Conservation (phyloP, 2,888 invertebrate species). For the Tryphoninae sp. region DNA sequence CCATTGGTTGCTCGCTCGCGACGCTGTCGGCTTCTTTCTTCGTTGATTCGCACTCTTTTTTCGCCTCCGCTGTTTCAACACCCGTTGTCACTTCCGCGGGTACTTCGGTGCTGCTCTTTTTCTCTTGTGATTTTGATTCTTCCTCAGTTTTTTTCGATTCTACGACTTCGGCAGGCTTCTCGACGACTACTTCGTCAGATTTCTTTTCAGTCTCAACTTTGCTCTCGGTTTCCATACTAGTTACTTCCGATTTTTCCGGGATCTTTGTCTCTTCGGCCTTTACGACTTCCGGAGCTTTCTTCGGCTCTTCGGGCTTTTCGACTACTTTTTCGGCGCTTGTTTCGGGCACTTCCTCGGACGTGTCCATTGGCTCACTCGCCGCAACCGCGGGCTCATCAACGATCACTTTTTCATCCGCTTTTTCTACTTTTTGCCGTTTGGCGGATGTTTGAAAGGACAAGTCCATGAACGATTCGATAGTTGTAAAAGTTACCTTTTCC, state of each 20-base stretch:
- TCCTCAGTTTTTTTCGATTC: constrained; percentile 59
- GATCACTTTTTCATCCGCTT: constrained; percentile 58
- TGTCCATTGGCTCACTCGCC: constrained; percentile 75
- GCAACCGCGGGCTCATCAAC: constrained; percentile 35
- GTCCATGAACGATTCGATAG: constrained; percentile 86
- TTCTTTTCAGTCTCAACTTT: constrained; percentile 62
- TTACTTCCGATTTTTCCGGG: constrained; percentile 39
- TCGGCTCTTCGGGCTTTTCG: constrained; percentile 55
- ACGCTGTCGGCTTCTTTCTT: constrained; percentile 49
- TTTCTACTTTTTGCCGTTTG: constrained; percentile 78
- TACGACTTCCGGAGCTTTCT: constrained; percentile 37
- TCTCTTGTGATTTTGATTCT: constrained; percentile 74
- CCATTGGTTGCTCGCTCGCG: constrained; percentile 58
- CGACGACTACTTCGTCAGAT: constrained; percentile 27
- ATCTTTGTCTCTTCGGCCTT: constrained; percentile 54
- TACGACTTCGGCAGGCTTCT: constrained; percentile 47
- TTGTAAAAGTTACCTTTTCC: constrained; percentile 83
- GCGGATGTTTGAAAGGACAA: constrained; percentile 79
- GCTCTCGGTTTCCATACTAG: constrained; percentile 58
- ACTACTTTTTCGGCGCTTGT: constrained; percentile 30
- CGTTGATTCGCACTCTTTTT: constrained; percentile 48
- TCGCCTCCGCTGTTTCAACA: constrained; percentile 39
- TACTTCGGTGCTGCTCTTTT: constrained; percentile 71
- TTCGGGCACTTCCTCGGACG: constrained; percentile 73
- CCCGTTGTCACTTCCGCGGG: constrained; percentile 39